A percentile compares a stretch with the other conserved stretches of the same genome.
phyloP scores from a whole-genome alignment of 2,888 invertebrate genomes.

The Leptinotarsa peninsularis region DNA sequence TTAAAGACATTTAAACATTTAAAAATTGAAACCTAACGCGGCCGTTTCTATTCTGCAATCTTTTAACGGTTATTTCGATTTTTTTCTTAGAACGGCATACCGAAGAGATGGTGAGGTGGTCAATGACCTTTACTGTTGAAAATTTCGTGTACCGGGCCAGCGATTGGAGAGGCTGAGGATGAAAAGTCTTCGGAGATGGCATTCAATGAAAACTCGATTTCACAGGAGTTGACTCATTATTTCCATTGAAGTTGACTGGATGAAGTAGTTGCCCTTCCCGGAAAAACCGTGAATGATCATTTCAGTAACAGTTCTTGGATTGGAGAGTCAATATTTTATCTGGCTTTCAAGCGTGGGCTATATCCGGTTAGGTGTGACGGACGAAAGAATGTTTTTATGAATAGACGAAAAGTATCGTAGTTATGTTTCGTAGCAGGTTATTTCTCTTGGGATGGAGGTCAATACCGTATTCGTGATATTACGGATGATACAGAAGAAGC shows the following conservation, averaged over 20 bases:
- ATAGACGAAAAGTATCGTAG: background rate
- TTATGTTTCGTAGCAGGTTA: background rate
- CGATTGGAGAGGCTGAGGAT: constrained; percentile 1
- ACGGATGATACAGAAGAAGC: no score
- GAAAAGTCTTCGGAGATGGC: background rate
- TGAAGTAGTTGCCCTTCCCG: background rate
- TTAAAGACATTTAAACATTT: constrained; percentile 50
- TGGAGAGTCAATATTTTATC: constrained; percentile 7
- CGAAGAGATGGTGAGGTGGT: constrained; percentile 19
- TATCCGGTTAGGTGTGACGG: constrained; percentile 9
- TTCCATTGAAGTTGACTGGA: background rate
- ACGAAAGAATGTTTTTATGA: background rate
- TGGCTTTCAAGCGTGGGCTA: background rate
- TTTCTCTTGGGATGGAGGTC: background rate
- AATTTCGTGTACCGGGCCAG: constrained; percentile 1
- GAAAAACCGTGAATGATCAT: background rate
- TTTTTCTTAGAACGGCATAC: constrained; percentile 14
- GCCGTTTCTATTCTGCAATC: constrained; percentile 23
- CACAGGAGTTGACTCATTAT: background rate
- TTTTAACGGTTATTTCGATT: constrained; percentile 26
- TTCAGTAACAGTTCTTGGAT: background rate
- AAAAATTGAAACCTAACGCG: constrained; percentile 30
- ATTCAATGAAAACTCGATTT: background rate
- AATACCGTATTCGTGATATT: background rate
- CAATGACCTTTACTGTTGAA: constrained; percentile 20